Base-by-base conservation (phyloP, 2,797 vertebrate genomes). In the Chiroxiphia lanceolata region DNA sequence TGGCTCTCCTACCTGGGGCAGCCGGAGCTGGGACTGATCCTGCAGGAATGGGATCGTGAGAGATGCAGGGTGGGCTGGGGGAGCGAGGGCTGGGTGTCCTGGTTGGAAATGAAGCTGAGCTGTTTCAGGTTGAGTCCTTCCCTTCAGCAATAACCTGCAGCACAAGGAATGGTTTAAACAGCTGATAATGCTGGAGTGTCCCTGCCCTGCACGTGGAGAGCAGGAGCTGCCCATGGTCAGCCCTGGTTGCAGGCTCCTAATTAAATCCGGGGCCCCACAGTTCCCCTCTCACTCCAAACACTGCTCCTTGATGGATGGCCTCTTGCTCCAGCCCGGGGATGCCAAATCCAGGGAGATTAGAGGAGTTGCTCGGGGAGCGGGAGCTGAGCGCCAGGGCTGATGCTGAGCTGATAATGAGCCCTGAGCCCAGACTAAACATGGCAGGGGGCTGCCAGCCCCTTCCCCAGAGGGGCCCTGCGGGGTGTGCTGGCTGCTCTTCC, bases 381-480 rank as follows among this genome's bases (percentile, higher is more conserved):
- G 5, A 40, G 56, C 47, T 3, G 10, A 48, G 70, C 64, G 31
- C 53, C n/a, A 1, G 79, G 47, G 70, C 31, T 0, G 18, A 54
- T 2, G 11, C 83, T 48, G 91, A 57, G 87, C 60, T 86, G 76
- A 64, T 57, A 27, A 44, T 0, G 16, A 90, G 72, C 76, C 80
- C 87, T 7, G 36, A 16, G 64, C 81, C 51, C 89, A 74, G 92
- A 65, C 84, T 65, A 25, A 92, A 50, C 72, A 27, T 1, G 2
- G 63, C 1, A 10, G 6, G 72, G 53, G n/a, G 16, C 68, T 50
- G 53, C 5, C 0, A 3, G 48, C 10, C 76, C 83, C 44, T 19
- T 23, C 44, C 38, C 15, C 2, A 4, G 3, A 2, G 2, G 45
- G 19, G 11, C 4, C 11, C 9, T 0, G 1, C 23, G 1, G 50